These are phyloP conservation scores for Tethya wilhelma DNA, from an alignment of 37 sponge, comb jelly and placozoan species.

Conservation along the genomic window DNA sequence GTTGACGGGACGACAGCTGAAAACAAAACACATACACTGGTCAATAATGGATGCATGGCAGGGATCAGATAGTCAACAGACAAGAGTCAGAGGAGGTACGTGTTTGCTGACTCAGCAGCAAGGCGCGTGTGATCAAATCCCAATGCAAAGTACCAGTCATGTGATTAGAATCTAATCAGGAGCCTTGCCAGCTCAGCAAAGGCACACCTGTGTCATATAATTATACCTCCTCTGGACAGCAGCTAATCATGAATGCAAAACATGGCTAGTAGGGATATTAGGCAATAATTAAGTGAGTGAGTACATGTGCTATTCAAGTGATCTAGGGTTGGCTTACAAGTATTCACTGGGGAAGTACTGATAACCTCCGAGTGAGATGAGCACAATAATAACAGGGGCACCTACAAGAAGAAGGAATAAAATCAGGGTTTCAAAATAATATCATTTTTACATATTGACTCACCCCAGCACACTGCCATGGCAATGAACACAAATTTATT, in stretches of 20 bases:
- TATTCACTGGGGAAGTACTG: slow-evolving; percentile 14
- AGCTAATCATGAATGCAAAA: no score
- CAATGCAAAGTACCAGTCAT: no score
- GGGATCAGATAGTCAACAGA: no score
- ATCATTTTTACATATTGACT: not conserved
- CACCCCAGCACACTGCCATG: slow-evolving; percentile 6
- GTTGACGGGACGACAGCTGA: slow-evolving; percentile 52
- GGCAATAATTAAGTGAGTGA: not conserved
- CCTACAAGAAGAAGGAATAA: slow-evolving; percentile 9
- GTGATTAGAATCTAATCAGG: no score
- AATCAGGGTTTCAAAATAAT: not conserved
- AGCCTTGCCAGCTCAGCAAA: no score
- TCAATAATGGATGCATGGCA: not conserved
- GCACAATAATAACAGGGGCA: slow-evolving; percentile 29
- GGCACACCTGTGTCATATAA: no score
- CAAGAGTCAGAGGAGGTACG: not conserved
- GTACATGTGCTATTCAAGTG: no score
- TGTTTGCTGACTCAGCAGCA: not conserved
- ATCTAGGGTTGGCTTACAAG: no score
- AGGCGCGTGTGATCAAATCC: not conserved
- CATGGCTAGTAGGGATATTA: no score
- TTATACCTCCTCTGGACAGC: no score
- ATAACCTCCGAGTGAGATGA: slow-evolving; percentile 36
- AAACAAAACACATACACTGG: no score
- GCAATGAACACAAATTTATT: not conserved